These are phyloP conservation scores for Trachelus troglodyta DNA, from an alignment of 2,888 invertebrate genomes.

Conservation along the genomic window DNA sequence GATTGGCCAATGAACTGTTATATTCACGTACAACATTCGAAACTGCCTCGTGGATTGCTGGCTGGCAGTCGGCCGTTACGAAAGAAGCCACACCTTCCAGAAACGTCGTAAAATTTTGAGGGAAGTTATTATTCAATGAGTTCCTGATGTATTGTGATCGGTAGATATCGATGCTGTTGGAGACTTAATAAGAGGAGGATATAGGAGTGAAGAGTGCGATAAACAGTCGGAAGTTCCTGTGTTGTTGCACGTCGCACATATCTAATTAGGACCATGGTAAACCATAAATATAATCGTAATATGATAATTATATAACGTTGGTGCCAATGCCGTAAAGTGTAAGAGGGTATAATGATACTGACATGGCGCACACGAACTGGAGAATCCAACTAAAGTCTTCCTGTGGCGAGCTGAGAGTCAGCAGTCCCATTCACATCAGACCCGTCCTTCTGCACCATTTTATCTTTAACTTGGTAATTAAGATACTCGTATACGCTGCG, in stretches of 20 bases:
- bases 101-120: neutral
- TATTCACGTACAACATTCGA: neutral
- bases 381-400: conserved; percentile 8
- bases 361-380: neutral
- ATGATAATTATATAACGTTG: conserved; percentile 49
- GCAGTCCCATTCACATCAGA: conserved; percentile 30
- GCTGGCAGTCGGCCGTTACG: neutral
- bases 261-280: conserved; percentile 49
- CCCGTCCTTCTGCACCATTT: conserved; percentile 33
- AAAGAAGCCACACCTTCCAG: neutral
- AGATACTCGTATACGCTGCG: conserved; percentile 26
- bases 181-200: neutral
- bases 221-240: neutral
- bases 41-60: neutral
- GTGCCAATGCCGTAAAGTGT: conserved; percentile 27
- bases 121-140: neutral
- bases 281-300: conserved; percentile 54
- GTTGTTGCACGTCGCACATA: conserved; percentile 18
- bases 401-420: conserved; percentile 2
- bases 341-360: neutral
- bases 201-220: neutral
- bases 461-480: conserved; percentile 29
- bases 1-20: neutral
- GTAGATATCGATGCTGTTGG: neutral
- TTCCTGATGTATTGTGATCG: neutral